phyloP scores from a whole-genome alignment of 2,113 vertebrate species.

The Callopanchax toddi region DNA sequence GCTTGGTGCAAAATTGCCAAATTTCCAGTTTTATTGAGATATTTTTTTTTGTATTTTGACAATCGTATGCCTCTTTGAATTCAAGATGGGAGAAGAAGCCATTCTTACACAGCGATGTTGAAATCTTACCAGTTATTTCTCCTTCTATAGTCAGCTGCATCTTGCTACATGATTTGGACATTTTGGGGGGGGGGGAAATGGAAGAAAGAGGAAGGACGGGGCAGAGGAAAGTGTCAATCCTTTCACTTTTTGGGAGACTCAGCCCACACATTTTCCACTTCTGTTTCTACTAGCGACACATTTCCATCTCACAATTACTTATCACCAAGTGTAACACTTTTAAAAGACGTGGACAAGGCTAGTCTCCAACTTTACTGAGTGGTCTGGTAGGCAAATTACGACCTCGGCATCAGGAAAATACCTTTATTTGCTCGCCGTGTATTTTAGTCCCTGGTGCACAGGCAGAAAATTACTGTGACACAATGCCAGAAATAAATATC shows the following conservation, averaged over 20 bases:
- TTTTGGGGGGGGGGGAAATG: no score
- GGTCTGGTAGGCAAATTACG: slow-evolving; percentile 68
- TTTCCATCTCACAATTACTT: background rate
- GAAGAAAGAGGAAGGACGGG: background rate
- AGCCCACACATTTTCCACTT: background rate
- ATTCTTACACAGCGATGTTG: slow-evolving; percentile 12
- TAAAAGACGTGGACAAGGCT: background rate
- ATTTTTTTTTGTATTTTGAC: no score
- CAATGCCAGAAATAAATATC: slow-evolving; percentile 79
- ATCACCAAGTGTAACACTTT: background rate
- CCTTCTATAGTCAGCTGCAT: background rate
- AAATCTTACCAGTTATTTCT: slow-evolving; percentile 13
- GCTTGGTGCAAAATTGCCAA: slow-evolving; percentile 11
- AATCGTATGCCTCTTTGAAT: background rate
- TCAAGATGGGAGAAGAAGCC: slow-evolving; percentile 15
- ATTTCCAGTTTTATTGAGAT: slow-evolving; percentile 29
- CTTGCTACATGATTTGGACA: background rate
- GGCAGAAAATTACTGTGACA: slow-evolving; percentile 68
- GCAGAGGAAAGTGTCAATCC: background rate
- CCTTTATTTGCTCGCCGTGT: slow-evolving; percentile 62
- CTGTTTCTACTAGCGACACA: background rate
- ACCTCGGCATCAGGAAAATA: slow-evolving; percentile 53
- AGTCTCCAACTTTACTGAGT: slow-evolving; percentile 27
- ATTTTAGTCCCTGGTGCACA: slow-evolving; percentile 56
- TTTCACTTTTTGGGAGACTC: background rate